Evolutionary conservation across 2,888 invertebrate species (phyloP).

Genomic region (Cheilosia grossa): DNA sequence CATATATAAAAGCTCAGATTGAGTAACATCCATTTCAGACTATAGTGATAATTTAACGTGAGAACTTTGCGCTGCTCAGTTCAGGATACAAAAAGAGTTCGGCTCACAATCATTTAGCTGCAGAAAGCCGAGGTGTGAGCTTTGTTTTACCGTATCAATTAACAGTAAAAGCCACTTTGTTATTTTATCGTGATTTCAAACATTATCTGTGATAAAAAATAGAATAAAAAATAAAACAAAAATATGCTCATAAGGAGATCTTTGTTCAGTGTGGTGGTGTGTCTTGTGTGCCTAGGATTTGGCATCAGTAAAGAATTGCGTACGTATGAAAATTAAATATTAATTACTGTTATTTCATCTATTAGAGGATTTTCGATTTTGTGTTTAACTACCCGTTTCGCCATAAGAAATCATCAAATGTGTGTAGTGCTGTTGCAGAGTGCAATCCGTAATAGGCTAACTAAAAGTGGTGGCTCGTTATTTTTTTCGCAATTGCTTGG

Average conservation of each 20-base stretch:
- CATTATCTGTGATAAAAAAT: conserved; percentile 47
- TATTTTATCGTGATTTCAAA: conserved; percentile 16
- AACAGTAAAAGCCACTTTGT: background rate
- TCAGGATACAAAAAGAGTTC: conserved; percentile 38
- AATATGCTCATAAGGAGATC: conserved; percentile 39
- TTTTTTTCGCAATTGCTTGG: conserved; percentile 45
- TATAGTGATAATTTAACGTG: conserved; percentile 74
- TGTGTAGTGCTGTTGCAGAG: conserved; percentile 20
- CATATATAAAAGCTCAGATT: conserved; percentile 73
- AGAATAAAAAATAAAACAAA: background rate
- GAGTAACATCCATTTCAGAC: conserved; percentile 76
- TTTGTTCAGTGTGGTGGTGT: conserved; percentile 25
- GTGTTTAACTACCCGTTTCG: conserved; percentile 58
- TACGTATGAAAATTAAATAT: conserved; percentile 50
- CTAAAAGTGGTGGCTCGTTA: conserved; percentile 9
- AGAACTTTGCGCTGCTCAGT: conserved; percentile 71
- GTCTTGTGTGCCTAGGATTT: conserved; percentile 55
- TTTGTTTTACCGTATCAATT: conserved; percentile 11
- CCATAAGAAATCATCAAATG: conserved; percentile 50
- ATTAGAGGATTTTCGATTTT: conserved; percentile 16
- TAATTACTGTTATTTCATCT: conserved; percentile 13
- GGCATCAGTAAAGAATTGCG: conserved; percentile 57
- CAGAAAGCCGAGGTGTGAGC: conserved; percentile 48
- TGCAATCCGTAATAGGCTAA: conserved; percentile 7
- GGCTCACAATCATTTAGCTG: conserved; percentile 44